Conservation (phyloP, 2,113 vertebrate species). For the Anarhynchus alexandrinus region DNA sequence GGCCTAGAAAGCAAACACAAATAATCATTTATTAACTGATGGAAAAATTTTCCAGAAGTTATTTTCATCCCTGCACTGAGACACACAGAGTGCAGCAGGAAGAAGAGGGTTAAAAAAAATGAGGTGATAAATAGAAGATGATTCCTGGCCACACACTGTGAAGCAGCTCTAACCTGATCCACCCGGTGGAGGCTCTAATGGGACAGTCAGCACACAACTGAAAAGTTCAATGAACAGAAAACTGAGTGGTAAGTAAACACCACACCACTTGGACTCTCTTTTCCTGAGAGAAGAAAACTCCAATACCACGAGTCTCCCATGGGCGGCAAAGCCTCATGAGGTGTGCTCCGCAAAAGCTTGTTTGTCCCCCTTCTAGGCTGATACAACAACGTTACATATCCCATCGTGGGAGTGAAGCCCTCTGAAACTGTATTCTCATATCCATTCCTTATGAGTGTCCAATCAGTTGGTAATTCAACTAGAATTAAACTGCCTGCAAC, state of each 20-base stretch:
- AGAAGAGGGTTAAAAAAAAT: background rate
- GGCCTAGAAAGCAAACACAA: constrained; percentile 71
- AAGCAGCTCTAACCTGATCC: background rate
- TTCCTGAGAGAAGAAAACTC: background rate
- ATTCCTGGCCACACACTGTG: background rate
- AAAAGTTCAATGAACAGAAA: background rate
- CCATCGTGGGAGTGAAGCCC: background rate
- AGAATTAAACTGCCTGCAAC: background rate
- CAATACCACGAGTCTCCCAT: background rate
- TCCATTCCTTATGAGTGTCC: background rate
- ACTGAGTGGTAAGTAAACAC: background rate
- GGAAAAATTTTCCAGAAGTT: background rate
- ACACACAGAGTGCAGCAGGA: background rate
- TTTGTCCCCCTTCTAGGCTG: background rate
- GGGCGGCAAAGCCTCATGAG: background rate
- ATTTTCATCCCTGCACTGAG: background rate
- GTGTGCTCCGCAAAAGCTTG: background rate
- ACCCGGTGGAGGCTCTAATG: background rate
- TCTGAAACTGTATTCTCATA: background rate
- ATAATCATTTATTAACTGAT: background rate
- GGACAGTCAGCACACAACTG: background rate
- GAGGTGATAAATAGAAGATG: background rate
- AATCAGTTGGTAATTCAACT: background rate
- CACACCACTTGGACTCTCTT: background rate
- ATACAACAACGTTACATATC: background rate